Percentiles rank a stretch among this genome's conserved stretches.
These are phyloP conservation scores for Cervus canadensis DNA, from an alignment of 2,113 vertebrate species.

Conservation along the genomic window DNA sequence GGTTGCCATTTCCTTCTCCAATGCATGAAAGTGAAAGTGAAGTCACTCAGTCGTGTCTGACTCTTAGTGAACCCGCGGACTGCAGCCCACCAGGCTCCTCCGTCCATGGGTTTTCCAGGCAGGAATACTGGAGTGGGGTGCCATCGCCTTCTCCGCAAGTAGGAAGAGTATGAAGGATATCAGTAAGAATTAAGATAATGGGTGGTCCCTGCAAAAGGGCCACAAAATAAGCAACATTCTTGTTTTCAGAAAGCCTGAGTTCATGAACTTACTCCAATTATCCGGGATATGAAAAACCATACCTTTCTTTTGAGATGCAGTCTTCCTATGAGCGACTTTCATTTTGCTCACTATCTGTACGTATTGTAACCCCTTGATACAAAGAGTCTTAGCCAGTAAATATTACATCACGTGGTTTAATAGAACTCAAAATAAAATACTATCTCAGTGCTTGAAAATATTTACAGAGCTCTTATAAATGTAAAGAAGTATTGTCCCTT, in stretches of 20 bases:
- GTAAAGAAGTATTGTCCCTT: background rate
- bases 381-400: background rate
- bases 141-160: background rate
- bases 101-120: rapidly evolving
- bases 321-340: background rate
- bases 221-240: background rate
- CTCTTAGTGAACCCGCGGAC: background rate
- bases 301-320: background rate
- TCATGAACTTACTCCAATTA: background rate
- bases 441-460: background rate
- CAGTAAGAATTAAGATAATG: background rate
- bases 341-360: background rate
- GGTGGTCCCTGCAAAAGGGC: background rate
- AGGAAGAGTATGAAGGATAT: background rate
- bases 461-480: background rate
- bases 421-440: background rate
- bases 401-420: background rate
- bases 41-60: rapidly evolving
- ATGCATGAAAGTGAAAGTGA: background rate
- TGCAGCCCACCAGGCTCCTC: background rate
- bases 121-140: background rate
- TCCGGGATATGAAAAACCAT: background rate
- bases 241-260: background rate
- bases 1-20: background rate
- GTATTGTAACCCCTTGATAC: background rate